These are phyloP conservation scores for Rhizomys pruinosus DNA, from an alignment of 2,113 vertebrate species.

Conservation along the genomic window DNA sequence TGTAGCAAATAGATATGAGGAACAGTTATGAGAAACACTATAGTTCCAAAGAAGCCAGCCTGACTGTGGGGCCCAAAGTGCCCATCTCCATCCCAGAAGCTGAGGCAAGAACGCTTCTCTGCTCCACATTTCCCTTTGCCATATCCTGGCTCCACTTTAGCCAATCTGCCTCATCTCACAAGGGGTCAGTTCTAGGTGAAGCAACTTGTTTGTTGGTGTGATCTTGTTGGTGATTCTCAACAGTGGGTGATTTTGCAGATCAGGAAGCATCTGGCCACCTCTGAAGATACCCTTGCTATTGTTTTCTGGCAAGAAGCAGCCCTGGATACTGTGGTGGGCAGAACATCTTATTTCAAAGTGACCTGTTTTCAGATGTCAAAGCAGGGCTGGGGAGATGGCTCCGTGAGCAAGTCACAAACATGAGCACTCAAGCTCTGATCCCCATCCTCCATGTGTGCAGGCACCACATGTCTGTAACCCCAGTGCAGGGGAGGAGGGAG, in stretches of 20 bases:
- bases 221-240: neutral
- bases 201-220: neutral
- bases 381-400: too few species aligned
- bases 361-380: neutral
- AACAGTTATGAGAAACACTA: neutral
- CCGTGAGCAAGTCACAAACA: too few species aligned
- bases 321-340: neutral
- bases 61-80: neutral
- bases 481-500: too few species aligned
- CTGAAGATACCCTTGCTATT: neutral
- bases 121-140: neutral
- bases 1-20: neutral
- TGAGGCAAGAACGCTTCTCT: neutral
- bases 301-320: neutral
- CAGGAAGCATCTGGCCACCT: neutral
- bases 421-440: neutral
- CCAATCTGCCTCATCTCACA: neutral
- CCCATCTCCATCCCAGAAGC: neutral
- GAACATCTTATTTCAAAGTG: neutral
- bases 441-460: neutral
- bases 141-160: neutral
- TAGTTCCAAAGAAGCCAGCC: neutral
- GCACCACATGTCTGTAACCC: neutral
- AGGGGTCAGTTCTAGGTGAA: neutral
- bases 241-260: neutral